phyloP scores from a whole-genome alignment of 2,888 invertebrate species.

The Nebria salina region DNA sequence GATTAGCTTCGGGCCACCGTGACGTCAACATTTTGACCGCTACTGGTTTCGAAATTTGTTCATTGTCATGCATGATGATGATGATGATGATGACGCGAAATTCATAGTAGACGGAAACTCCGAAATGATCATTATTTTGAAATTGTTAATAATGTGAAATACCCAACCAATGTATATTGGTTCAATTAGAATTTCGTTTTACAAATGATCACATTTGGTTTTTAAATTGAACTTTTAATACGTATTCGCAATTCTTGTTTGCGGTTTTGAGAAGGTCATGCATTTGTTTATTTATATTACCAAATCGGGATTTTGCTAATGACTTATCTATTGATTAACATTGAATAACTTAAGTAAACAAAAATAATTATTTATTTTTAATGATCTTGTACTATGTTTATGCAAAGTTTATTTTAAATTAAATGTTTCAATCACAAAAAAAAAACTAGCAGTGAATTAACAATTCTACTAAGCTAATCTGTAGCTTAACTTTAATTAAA shows the following conservation, averaged over 20 bases:
- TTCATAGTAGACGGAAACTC: slow-evolving; percentile 20
- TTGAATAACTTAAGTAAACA: background rate
- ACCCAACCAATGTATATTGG: background rate
- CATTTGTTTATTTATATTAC: background rate
- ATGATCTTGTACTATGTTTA: too few species aligned
- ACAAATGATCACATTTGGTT: background rate
- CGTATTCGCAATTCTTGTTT: background rate
- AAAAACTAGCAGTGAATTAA: too few species aligned
- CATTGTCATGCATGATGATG: background rate
- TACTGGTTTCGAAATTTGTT: slow-evolving; percentile 10
- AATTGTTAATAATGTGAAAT: background rate
- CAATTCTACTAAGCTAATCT: too few species aligned
- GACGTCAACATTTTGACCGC: slow-evolving; percentile 31
- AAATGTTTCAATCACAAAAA: too few species aligned
- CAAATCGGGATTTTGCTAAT: background rate
- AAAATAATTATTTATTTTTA: background rate
- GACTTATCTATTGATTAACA: background rate
- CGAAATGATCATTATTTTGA: background rate
- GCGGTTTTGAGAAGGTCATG: background rate
- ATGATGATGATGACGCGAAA: background rate
- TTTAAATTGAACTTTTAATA: background rate
- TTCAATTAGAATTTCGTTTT: background rate
- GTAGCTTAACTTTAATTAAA: too few species aligned
- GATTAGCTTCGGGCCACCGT: background rate
- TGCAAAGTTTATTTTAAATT: too few species aligned